A percentile compares a stretch with the other conserved stretches of the same genome.
These are phyloP conservation scores for Papilio protenor DNA, from an alignment of 2,888 invertebrate genomes.

Conservation along the genomic window DNA sequence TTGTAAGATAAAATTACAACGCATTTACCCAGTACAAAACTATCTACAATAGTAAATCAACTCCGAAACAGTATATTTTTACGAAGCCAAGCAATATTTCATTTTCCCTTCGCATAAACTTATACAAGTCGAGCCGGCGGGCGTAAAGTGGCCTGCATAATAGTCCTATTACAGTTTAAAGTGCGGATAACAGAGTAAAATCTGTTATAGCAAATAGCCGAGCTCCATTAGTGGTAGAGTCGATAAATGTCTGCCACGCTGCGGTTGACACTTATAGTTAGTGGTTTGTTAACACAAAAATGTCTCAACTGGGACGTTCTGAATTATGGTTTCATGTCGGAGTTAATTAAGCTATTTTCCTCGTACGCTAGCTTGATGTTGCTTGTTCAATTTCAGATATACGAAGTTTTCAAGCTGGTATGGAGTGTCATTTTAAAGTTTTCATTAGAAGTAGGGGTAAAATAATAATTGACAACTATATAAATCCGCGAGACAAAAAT, in stretches of 20 bases:
- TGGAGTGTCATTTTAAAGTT: not conserved
- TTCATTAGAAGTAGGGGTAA: too few species aligned
- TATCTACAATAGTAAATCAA: not conserved
- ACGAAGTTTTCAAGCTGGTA: too few species aligned
- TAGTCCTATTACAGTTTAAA: constrained; percentile 62
- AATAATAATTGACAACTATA: too few species aligned
- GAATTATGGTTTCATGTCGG: not conserved
- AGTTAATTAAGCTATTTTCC: not conserved
- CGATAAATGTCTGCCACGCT: constrained; percentile 63
- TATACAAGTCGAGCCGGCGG: constrained; percentile 34
- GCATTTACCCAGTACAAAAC: not conserved
- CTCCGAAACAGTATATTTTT: constrained; percentile 20
- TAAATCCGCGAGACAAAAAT: too few species aligned
- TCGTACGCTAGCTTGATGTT: not conserved
- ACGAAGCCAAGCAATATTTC: constrained; percentile 26
- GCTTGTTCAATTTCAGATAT: not conserved
- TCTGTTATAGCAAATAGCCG: constrained; percentile 66
- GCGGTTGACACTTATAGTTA: constrained; percentile 40
- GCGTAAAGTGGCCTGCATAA: constrained; percentile 48
- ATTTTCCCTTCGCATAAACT: constrained; percentile 40
- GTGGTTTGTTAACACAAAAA: constrained; percentile 35
- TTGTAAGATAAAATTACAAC: not conserved
- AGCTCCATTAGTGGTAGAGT: constrained; percentile 63
- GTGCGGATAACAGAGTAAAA: constrained; percentile 63
- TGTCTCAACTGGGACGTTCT: constrained; percentile 21